These are phyloP conservation scores for Pheucticus melanocephalus DNA, from an alignment of 2,113 vertebrate genomes.

Conservation along the genomic window DNA sequence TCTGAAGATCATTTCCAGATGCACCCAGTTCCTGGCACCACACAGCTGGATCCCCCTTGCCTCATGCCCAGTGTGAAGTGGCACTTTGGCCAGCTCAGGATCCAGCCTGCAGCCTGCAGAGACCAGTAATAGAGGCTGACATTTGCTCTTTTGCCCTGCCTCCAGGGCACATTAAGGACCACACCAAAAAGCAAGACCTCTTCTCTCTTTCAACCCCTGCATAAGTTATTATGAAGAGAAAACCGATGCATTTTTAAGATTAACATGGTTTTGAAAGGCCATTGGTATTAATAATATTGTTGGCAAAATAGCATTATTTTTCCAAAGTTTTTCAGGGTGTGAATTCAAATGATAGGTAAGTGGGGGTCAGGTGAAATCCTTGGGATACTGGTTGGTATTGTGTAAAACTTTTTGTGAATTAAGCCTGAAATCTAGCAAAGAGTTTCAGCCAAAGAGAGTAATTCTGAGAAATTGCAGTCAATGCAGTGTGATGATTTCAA, in stretches of 20 bases:
- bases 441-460: background rate
- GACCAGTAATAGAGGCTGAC: background rate
- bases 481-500: conserved; percentile 31
- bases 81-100: background rate
- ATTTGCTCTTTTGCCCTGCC: background rate
- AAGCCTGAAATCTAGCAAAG: background rate
- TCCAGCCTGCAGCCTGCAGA: background rate
- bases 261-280: background rate
- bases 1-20: conserved; percentile 27
- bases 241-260: background rate
- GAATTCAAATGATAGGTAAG: background rate
- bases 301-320: background rate
- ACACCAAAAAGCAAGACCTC: background rate
- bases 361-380: background rate
- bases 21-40: background rate
- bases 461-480: conserved; percentile 35
- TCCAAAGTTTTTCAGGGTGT: rapidly evolving
- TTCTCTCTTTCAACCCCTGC: background rate
- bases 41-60: background rate
- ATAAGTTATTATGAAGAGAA: background rate
- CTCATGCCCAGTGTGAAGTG: background rate
- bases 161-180: background rate
- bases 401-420: background rate
- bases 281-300: background rate
- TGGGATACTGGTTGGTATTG: background rate